Evolutionary conservation across 2,113 vertebrate genomes (phyloP).

Genomic region (Salvelinus namaycush): DNA sequence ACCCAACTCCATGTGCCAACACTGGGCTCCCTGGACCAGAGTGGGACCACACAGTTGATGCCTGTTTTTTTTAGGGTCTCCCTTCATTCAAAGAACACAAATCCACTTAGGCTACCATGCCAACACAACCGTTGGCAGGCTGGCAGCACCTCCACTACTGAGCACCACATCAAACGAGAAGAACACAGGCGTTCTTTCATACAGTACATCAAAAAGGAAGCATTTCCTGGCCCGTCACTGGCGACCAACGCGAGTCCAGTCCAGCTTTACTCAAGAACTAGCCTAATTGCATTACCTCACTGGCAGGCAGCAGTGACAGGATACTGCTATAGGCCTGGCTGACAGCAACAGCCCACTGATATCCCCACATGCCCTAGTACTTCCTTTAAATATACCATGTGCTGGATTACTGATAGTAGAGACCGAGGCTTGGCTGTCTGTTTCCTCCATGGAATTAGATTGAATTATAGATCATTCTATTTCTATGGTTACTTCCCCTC

Average conservation of each 20-base stretch:
- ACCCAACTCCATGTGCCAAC: conserved; percentile 46
- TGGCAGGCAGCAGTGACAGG: neutral
- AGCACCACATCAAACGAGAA: conserved; percentile 25
- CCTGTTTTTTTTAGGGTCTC: neutral
- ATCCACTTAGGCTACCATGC: neutral
- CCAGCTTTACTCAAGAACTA: conserved; percentile 14
- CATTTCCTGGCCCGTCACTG: neutral
- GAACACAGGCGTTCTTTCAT: conserved; percentile 12
- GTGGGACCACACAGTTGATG: neutral
- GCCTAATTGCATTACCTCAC: conserved; percentile 38
- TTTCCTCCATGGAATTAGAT: too few species aligned
- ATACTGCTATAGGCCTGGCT: conserved; percentile 13
- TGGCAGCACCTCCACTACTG: neutral
- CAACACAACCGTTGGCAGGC: neutral
- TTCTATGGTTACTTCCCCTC: neutral
- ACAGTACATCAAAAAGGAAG: neutral
- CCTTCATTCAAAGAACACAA: conserved; percentile 26
- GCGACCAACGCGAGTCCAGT: neutral
- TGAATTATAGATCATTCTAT: too few species aligned
- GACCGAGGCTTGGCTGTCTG: too few species aligned
- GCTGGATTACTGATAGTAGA: neutral
- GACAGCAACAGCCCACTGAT: neutral
- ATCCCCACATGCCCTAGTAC: neutral
- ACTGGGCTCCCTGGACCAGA: neutral
- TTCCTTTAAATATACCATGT: neutral